A percentile compares a stretch with the other conserved stretches of the same genome.
phyloP scores from a whole-genome alignment of 2,797 vertebrate genomes.

The Peromyscus aztecus region DNA sequence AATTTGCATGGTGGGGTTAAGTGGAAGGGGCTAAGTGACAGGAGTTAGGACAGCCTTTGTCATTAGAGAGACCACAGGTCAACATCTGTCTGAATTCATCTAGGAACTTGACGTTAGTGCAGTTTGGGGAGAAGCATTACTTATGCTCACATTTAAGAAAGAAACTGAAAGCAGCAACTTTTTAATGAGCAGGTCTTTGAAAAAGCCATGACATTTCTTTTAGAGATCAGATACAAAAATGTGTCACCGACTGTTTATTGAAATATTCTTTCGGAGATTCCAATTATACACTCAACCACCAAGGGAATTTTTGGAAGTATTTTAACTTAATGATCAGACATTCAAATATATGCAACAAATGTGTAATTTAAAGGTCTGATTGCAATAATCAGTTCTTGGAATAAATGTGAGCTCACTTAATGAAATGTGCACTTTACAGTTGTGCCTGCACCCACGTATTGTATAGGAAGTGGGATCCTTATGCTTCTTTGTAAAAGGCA shows the following conservation, averaged over 20 bases:
- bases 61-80: slow-evolving; percentile 66
- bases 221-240: slow-evolving; percentile 70
- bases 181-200: slow-evolving; percentile 78
- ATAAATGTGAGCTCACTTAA: slow-evolving; percentile 76
- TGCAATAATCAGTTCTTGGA: slow-evolving; percentile 83
- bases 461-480: slow-evolving; percentile 34
- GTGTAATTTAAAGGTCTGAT: slow-evolving; percentile 84
- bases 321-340: slow-evolving; percentile 84
- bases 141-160: slow-evolving; percentile 63
- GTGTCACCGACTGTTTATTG: slow-evolving; percentile 76
- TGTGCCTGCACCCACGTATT: background rate
- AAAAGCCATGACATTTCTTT: slow-evolving; percentile 76
- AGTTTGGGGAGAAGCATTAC: slow-evolving; percentile 47
- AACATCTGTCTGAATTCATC: slow-evolving; percentile 64
- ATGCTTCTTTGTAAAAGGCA: slow-evolving; percentile 44
- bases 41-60: slow-evolving; percentile 70
- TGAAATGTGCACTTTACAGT: slow-evolving; percentile 69
- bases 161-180: slow-evolving; percentile 64
- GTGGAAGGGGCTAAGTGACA: slow-evolving; percentile 74
- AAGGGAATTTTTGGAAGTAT: slow-evolving; percentile 81
- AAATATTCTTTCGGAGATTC: slow-evolving; percentile 81
- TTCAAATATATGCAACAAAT: slow-evolving; percentile 85
- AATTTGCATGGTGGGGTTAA: slow-evolving; percentile 77
- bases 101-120: slow-evolving; percentile 55
- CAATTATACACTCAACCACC: slow-evolving; percentile 78